Base-by-base conservation (phyloP, 2,797 vertebrate genomes). In the Octomys mimax region DNA sequence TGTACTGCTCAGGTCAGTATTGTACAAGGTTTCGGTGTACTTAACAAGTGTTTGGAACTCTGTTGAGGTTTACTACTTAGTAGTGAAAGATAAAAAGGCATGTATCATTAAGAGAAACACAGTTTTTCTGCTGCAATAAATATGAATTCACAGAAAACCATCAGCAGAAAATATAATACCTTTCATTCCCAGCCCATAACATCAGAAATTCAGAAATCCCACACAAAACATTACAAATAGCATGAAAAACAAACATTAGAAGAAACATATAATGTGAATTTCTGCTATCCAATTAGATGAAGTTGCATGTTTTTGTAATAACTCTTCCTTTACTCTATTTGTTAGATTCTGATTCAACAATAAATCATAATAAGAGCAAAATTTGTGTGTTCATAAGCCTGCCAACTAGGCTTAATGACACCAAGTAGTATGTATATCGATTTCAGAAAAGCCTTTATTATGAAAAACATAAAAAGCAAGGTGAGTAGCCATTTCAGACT, bases 281-380 rank as follows among this genome's bases (percentile, higher is more conserved):
- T 92, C 92, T 96, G 13, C 49, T 95, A 14, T 70, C 18, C 61
- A 82, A 46, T 22, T 54, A 13, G 26, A 86, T 57, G 36, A 93
- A 54, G 3, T 28, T n/a, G 64, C 12, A 68, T 26, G 9, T 21
- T 12, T 80, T 85, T 84, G 52, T 64, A 78, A 52, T 66, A 92
- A 42, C 14, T 84, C 26, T 59, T 89, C 7, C 16, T 10, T 91
- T 87, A 36, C 71, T 70, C 2, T 92, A 54, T 70, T 92, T 96
- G 52, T 54, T 62, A 61, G 28, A 84, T n/a, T 87, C 6, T 8
- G 46, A 83, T 80, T 80, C 70, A 92, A 31, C 7, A 70, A 36
- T 33, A 19, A 89, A 77, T 70, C 7, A 81, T 52, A 75, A 31
- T 71, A 54, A 77, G 62, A 73, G 77, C 18, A 80, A 39, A 57